Base-by-base conservation (phyloP, 2,797 vertebrate species). In the Chiloscyllium punctatum region DNA sequence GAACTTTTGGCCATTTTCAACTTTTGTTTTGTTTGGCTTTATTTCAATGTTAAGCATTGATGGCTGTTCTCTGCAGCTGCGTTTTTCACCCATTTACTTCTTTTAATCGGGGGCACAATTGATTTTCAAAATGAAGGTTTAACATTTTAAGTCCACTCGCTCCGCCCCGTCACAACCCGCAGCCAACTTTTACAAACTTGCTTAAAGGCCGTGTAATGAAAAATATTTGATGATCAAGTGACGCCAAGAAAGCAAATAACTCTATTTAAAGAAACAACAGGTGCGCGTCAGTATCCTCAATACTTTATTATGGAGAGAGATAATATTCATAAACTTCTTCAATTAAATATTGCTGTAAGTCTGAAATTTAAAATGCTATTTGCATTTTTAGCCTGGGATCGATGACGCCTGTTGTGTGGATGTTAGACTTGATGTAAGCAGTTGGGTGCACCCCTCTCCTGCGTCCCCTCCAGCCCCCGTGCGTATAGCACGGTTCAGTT, bases 371-470 rank as follows among this genome's bases (percentile, higher is more conserved):
- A 91, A 57, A 33, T 68, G 13, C 3, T 51, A 15, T 57, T 53
- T 88, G 51, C 23, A 72, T 51, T 71, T 71, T 25, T 0, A n/a
- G 57, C 48, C 48, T 1, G 92, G 66, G 69, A 72, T 94, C 6
- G 90, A 30, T 53, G 48, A 88, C 86, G 86, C 51, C 51, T 88
- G 15, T 15, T 57, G 86, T 9, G 86, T 8, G 82, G 33, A 37
- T 51, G 4, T 16, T 42, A 53, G 25, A 90, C 53, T 53, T 62
- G 87, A 62, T 90, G 57, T 66, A 21, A 91, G 57, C 90, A 94
- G 90, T 96, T 82, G 0, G 62, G 69, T 95, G 95, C 74, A 95
- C 96, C 95, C 94, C 42, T 48, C 0, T 48, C 42, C 42, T 48
- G 42, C 42, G 42, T 1, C 42, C 0, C 42, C 42, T 48, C 42